A percentile compares a stretch with the other conserved stretches of the same genome.
These are phyloP conservation scores for Plectrocnemia conspersa DNA, from an alignment of 1,140 invertebrate species.

Conservation along the genomic window DNA sequence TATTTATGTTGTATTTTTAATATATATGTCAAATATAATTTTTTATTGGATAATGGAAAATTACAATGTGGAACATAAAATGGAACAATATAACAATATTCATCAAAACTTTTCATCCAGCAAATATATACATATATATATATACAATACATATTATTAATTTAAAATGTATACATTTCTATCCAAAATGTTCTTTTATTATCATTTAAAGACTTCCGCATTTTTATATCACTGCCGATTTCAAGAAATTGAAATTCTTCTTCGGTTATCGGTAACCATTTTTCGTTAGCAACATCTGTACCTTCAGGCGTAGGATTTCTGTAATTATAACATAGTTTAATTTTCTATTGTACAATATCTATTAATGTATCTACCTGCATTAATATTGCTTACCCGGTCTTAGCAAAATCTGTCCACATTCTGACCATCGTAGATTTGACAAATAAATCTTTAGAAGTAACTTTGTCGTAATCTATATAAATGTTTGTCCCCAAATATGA, in stretches of 20 bases:
- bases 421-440: conserved; percentile 42
- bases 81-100: no score
- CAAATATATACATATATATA: no score
- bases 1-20: no score
- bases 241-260: conserved; percentile 10
- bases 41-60: no score
- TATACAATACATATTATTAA: no score
- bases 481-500: conserved; percentile 41
- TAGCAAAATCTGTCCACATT: conserved; percentile 54
- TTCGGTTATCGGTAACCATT: conserved; percentile 18
- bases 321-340: conserved; percentile 9
- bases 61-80: no score
- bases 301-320: conserved; percentile 24
- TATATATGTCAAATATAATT: no score
- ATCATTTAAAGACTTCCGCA: not conserved
- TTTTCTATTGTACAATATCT: no score
- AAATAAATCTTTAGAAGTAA: conserved; percentile 38
- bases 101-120: no score
- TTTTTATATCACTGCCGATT: conserved; percentile 14
- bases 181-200: conserved; percentile 25
- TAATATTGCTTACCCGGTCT: conserved; percentile 43
- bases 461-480: conserved; percentile 32
- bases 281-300: conserved; percentile 13
- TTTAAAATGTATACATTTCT: conserved; percentile 23
- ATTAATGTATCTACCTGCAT: no score